phyloP scores from a whole-genome alignment of 2,113 vertebrate genomes.

The Bagarius yarrelli region DNA sequence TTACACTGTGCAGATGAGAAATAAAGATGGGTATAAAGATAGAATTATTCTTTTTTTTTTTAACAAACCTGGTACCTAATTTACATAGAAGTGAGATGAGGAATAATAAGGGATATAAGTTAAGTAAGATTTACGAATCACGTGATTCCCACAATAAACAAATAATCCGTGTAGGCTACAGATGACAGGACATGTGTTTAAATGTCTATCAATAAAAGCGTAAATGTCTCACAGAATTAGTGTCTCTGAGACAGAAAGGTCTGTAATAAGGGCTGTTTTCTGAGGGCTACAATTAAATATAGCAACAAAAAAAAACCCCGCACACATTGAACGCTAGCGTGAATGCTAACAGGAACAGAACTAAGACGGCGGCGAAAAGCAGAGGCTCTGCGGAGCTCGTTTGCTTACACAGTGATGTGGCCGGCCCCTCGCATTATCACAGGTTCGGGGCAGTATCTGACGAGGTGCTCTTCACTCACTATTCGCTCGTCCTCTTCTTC shows the following conservation, averaged over 20 bases:
- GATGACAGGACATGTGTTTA: slow-evolving; percentile 11
- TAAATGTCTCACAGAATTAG: slow-evolving; percentile 7
- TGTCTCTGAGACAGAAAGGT: slow-evolving; percentile 10
- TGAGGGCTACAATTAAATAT: slow-evolving; percentile 25
- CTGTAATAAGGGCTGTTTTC: slow-evolving; percentile 33
- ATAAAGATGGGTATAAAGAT: not conserved
- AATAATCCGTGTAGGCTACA: not conserved
- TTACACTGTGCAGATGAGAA: not conserved
- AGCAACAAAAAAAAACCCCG: not conserved
- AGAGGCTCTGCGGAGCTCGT: slow-evolving; percentile 5
- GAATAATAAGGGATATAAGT: not conserved
- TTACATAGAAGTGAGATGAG: not conserved
- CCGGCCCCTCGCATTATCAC: slow-evolving; percentile 93
- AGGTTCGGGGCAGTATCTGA: slow-evolving; percentile 87
- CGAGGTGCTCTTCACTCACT: slow-evolving; percentile 85
- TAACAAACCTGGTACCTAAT: too few species aligned
- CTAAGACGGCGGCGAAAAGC: slow-evolving; percentile 37
- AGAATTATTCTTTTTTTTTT: not conserved
- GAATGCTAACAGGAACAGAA: slow-evolving; percentile 38
- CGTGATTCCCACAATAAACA: not conserved
- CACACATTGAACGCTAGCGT: slow-evolving; percentile 43
- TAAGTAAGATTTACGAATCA: not conserved
- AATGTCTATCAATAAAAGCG: slow-evolving; percentile 15
- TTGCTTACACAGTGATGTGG: slow-evolving; percentile 96
- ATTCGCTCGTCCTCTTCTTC: slow-evolving; percentile 90